Evolutionary conservation across 2,113 vertebrate species (phyloP).

Genomic region (Ptychochromis oligacanthus): DNA sequence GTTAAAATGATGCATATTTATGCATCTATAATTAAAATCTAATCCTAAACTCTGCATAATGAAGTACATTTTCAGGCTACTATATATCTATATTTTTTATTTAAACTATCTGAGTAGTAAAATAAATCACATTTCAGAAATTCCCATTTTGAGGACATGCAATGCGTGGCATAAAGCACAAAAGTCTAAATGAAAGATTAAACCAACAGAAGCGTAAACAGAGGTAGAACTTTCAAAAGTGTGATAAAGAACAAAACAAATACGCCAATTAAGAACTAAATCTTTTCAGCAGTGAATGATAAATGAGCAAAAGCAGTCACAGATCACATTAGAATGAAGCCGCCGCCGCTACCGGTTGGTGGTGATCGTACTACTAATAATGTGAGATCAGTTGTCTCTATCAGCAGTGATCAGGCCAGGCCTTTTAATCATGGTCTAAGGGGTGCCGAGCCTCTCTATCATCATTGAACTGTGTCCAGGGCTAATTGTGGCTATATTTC

Average conservation of each 20-base stretch:
- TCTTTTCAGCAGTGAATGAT: slow-evolving; percentile 35
- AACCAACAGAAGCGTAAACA: neutral
- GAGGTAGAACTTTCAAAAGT: neutral
- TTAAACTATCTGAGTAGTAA: neutral
- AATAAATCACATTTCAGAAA: neutral
- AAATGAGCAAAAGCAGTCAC: slow-evolving; percentile 70
- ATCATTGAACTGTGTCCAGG: slow-evolving; percentile 96
- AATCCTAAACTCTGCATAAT: neutral
- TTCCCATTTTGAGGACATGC: neutral
- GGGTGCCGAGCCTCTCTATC: slow-evolving; percentile 92
- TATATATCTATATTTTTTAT: neutral
- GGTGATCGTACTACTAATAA: slow-evolving; percentile 89
- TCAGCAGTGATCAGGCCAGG: slow-evolving; percentile 89
- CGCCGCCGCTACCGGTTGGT: slow-evolving; percentile 52
- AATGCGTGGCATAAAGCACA: neutral
- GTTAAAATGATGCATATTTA: neutral
- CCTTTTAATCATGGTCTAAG: slow-evolving; percentile 97
- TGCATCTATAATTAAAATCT: neutral
- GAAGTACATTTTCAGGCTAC: neutral
- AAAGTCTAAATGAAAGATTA: neutral
- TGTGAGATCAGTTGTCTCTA: slow-evolving; percentile 97
- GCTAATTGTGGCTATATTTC: slow-evolving; percentile 99
- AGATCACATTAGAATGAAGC: slow-evolving; percentile 86
- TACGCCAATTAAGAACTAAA: slow-evolving; percentile 26
- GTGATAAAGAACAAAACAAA: neutral